Base-by-base conservation (phyloP, 2,797 vertebrate genomes). In the Oryzias dopingdopingensis region DNA sequence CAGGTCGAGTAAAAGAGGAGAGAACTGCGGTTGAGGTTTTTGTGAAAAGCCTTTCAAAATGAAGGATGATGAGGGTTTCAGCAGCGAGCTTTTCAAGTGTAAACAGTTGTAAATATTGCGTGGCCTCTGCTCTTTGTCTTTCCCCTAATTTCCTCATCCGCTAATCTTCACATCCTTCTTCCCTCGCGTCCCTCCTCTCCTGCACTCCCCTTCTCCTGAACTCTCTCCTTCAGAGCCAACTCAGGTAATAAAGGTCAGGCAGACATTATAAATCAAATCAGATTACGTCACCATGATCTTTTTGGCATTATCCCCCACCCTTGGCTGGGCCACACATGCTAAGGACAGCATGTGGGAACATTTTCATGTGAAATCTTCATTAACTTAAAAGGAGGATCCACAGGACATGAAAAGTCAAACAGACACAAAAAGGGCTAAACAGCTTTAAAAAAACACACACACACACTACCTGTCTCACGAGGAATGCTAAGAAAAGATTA, bases 221-320 rank as follows among this genome's bases (percentile, higher is more conserved):
- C 62, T 66, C 65, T 45, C 79, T 79, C 76, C 62, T 65, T 37
- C 6, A 57, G 74, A 74, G 80, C 82, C 74, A 77, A 62, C 70
- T 56, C 79, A 81, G 84, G 83, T 87, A 80, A 74, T 80, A 89
- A 88, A 89, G 87, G 88, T 89, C 86, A 88, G 78, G 64, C 52
- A 84, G 83, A 83, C 78, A 86, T 79, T 72, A 72, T 79, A 74
- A 85, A 88, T 89, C 85, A 86, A 67, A 88, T 86, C 82, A 62
- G 59, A 82, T 83, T 75, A 83, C 76, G 81, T 87, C 83, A 78
- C 42, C 53, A 37, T 71, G 67, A 78, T 85, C 74, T 79, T 70
- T 76, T 49, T 80, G 81, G 68, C 82, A 77, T 67, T 72, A 48
- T 65, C 66, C 51, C 47, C 72, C 71, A 56, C 63, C 49, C 62